Evolutionary conservation across 2,113 vertebrate species (phyloP).

Genomic region (Alexandromys fortis): DNA sequence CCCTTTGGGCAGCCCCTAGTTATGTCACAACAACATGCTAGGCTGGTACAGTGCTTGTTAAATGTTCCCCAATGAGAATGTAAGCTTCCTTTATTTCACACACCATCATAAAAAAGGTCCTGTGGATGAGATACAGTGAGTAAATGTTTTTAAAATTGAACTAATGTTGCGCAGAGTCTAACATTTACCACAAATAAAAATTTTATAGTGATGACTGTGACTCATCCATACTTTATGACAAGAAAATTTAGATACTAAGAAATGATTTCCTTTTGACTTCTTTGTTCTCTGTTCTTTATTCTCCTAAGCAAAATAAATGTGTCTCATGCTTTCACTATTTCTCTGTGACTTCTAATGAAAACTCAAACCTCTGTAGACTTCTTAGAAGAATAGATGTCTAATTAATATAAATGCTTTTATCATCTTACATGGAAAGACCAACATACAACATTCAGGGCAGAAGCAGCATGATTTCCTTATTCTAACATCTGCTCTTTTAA

Average conservation of each 20-base stretch:
- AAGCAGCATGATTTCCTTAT: not conserved
- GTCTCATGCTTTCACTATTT: not conserved
- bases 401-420: not conserved
- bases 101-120: not conserved
- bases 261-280: not conserved
- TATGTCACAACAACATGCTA: not conserved
- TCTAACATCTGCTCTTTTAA: not conserved
- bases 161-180: not conserved
- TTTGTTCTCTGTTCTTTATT: not conserved
- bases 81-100: not conserved
- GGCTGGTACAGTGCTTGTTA: not conserved
- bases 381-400: not conserved
- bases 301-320: not conserved
- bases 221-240: slow-evolving; percentile 1
- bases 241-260: slow-evolving; percentile 2
- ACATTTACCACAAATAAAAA: slow-evolving; percentile 12
- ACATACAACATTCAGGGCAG: not conserved
- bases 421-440: not conserved
- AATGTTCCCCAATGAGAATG: not conserved
- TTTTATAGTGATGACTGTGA: slow-evolving; percentile 1
- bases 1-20: not conserved
- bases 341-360: not conserved
- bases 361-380: not conserved
- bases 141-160: slow-evolving; percentile 11
- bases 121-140: not conserved